Percentiles rank a stretch among this genome's conserved stretches.
Evolutionary conservation across 2,113 vertebrate genomes (phyloP).

Genomic region (Lethenteron camtschaticum): DNA sequence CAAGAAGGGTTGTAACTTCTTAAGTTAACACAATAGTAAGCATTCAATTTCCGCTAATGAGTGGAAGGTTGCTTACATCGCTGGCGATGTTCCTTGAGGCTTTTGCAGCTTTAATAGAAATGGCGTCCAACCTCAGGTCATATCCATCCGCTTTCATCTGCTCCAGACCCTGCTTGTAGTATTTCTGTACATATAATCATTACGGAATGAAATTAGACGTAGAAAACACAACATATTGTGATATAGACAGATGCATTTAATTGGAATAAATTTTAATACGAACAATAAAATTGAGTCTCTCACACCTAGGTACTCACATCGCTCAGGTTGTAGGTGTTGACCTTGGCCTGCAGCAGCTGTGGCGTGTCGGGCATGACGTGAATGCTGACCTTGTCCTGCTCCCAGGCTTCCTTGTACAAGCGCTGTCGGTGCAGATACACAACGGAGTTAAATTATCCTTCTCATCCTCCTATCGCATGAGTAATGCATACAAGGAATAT

Average conservation of each 20-base stretch:
- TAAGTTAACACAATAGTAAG: too few species aligned
- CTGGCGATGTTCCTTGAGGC: constrained; percentile 64
- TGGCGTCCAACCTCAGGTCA: constrained; percentile 48
- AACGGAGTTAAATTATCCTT: too few species aligned
- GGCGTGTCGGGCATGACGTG: constrained; percentile 50
- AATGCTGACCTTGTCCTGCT: constrained; percentile 55
- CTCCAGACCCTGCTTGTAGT: constrained; percentile 47
- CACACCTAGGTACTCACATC: constrained; percentile 18
- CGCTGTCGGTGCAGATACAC: constrained; percentile 13
- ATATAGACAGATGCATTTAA: too few species aligned
- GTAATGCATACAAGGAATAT: not conserved
- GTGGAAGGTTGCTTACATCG: constrained; percentile 38
- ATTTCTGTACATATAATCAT: constrained; percentile 33
- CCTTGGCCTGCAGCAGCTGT: constrained; percentile 43
- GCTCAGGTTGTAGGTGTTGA: constrained; percentile 54
- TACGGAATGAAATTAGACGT: too few species aligned
- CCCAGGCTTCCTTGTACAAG: constrained; percentile 41
- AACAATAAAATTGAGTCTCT: too few species aligned
- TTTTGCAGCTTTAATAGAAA: constrained; percentile 56
- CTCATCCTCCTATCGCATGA: too few species aligned
- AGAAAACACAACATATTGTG: too few species aligned
- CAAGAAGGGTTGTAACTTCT: too few species aligned
- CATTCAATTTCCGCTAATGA: too few species aligned
- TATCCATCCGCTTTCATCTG: constrained; percentile 41
- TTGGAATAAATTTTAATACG: too few species aligned